phyloP scores from a whole-genome alignment of 2,888 invertebrate genomes.

The Phymatocera aterrima region DNA sequence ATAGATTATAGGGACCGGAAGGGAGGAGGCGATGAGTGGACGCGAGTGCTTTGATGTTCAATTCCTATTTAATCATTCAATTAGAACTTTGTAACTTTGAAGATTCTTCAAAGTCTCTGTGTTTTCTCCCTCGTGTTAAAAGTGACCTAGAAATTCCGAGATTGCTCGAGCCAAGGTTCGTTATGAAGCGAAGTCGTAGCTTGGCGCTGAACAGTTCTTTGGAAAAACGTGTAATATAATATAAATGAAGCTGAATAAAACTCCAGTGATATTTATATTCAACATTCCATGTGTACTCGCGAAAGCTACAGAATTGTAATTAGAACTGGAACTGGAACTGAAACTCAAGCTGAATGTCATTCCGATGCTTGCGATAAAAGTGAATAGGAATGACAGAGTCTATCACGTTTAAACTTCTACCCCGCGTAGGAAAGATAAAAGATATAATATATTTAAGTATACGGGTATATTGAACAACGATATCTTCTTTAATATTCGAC shows the following conservation, averaged over 20 bases:
- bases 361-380: background rate
- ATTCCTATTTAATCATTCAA: conserved; percentile 29
- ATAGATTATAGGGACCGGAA: background rate
- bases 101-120: conserved; percentile 18
- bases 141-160: background rate
- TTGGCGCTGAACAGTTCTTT: background rate
- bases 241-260: background rate
- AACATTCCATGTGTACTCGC: background rate
- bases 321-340: background rate
- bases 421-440: conserved; percentile 20
- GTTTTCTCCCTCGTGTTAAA: background rate
- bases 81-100: conserved; percentile 15
- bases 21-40: background rate
- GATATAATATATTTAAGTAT: conserved; percentile 36
- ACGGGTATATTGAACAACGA: conserved; percentile 47
- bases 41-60: conserved; percentile 29
- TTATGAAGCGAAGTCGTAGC: background rate
- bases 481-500: conserved; percentile 30
- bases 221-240: background rate
- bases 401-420: conserved; percentile 17
- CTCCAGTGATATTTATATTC: background rate
- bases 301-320: background rate
- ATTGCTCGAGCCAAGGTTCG: background rate
- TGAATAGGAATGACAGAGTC: background rate
- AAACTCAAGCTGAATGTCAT: background rate